Base-by-base conservation (phyloP, 2,888 invertebrate species). In the Hanleya hanleyi region DNA sequence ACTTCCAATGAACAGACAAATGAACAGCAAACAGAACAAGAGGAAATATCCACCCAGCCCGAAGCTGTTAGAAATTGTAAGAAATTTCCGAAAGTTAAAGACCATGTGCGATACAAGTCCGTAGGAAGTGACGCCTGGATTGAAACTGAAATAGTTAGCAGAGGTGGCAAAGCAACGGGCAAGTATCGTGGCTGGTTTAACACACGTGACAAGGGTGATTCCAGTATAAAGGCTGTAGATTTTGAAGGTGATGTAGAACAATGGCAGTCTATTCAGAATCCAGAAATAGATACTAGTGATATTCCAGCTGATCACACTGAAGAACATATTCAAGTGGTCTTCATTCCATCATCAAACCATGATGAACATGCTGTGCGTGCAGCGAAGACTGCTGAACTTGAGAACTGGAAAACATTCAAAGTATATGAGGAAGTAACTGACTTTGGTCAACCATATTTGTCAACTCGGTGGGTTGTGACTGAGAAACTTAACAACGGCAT, bases 151-250 rank as follows among this genome's bases (percentile, higher is more conserved):
- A 37, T 70, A 3, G 26, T 66, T 9, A 70, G 50, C 49, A 22
- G 50, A 29, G 70, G 65, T 0, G 70, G 70, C 15, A 66, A 70
- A 35, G 66, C 70, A 9, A 70, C 33, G 18, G 70, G 70, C 5
- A 70, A 66, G 36, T 65, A 70, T 65, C 7, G 33, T 9, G 15
- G 36, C 12, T 65, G 49, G 1, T 49, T 36, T 41, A 50, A 66
- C 47, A 3, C 49, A 37, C 47, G 36, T 7, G 50, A 50, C 32
- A 32, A 66, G 29, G 70, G 41, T n/a, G 32, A 64, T 9, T 2
- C 5, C 1, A 15, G 15, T 26, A 6, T 37, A n/a, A 69, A 62
- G 26, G 69, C 29, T 18, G 15, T 69, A 35, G 69, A 69, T 38
- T 69, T 69, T 62, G 41, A 62, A 62, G 32, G 32, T 32, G 62